Conservation (phyloP, 2,888 invertebrate species). For the Trissoscelio sp. region DNA sequence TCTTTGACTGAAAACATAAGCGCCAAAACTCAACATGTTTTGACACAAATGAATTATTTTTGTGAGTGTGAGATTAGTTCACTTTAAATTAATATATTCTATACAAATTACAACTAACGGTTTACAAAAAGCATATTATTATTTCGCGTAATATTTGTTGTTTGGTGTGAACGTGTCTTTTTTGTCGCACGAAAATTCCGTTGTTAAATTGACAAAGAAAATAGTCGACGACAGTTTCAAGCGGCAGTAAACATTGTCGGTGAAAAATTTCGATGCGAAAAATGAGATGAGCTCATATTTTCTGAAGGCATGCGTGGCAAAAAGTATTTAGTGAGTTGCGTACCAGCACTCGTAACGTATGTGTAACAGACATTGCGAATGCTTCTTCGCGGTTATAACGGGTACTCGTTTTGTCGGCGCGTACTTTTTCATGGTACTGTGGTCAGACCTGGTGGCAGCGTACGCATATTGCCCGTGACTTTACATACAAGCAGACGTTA, state of each 20-base stretch:
- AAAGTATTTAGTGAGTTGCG: slow-evolving; percentile 47
- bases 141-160: background rate
- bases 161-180: background rate
- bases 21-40: too few species aligned
- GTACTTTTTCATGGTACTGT: slow-evolving; percentile 52
- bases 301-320: slow-evolving; percentile 15
- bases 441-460: slow-evolving; percentile 52
- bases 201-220: slow-evolving; percentile 32
- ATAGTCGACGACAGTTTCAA: slow-evolving; percentile 3
- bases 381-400: slow-evolving; percentile 57
- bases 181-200: slow-evolving; percentile 1
- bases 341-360: slow-evolving; percentile 15
- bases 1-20: too few species aligned
- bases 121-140: background rate
- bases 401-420: slow-evolving; percentile 46
- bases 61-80: too few species aligned
- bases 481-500: slow-evolving; percentile 61
- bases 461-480: slow-evolving; percentile 66
- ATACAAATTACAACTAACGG: too few species aligned
- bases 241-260: background rate
- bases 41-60: too few species aligned
- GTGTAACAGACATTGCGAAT: slow-evolving; percentile 48
- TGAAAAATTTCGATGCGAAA: slow-evolving; percentile 27
- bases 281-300: slow-evolving; percentile 29
- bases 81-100: too few species aligned